phyloP scores from a whole-genome alignment of 2,113 vertebrate species.

The Perognathus longimembris region DNA sequence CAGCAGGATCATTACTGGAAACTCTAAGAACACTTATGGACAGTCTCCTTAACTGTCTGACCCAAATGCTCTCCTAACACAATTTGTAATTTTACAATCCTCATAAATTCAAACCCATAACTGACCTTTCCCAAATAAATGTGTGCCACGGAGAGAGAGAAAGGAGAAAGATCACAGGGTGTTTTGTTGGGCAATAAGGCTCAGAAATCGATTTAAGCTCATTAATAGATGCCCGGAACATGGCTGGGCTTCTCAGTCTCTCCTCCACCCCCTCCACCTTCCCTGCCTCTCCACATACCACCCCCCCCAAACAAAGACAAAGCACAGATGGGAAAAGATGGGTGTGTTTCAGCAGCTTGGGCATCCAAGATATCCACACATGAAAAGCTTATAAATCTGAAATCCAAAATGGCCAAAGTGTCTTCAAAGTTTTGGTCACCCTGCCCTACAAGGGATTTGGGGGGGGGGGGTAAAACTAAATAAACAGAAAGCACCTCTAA shows the following conservation, averaged over 20 bases:
- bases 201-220: conserved; percentile 67
- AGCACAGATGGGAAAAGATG: conserved; percentile 37
- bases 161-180: conserved; percentile 35
- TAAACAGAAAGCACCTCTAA: conserved; percentile 64
- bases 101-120: conserved; percentile 75
- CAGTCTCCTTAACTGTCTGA: conserved; percentile 60
- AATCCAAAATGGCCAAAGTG: conserved; percentile 67
- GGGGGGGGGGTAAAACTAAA: background rate
- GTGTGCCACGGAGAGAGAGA: conserved; percentile 25
- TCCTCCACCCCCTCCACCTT: background rate
- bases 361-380: conserved; percentile 40
- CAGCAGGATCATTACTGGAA: conserved; percentile 71
- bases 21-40: conserved; percentile 62
- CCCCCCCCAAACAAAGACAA: background rate
- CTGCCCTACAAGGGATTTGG: conserved; percentile 50
- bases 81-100: conserved; percentile 72
- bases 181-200: conserved; percentile 56
- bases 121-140: conserved; percentile 76
- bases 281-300: too few relatives aligned
- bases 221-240: conserved; percentile 57
- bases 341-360: conserved; percentile 28
- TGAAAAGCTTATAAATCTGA: conserved; percentile 14
- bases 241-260: background rate
- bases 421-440: conserved; percentile 71
- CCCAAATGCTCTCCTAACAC: conserved; percentile 65